phyloP scores from a whole-genome alignment of 2,888 invertebrate species.

The Heliconius sara region DNA sequence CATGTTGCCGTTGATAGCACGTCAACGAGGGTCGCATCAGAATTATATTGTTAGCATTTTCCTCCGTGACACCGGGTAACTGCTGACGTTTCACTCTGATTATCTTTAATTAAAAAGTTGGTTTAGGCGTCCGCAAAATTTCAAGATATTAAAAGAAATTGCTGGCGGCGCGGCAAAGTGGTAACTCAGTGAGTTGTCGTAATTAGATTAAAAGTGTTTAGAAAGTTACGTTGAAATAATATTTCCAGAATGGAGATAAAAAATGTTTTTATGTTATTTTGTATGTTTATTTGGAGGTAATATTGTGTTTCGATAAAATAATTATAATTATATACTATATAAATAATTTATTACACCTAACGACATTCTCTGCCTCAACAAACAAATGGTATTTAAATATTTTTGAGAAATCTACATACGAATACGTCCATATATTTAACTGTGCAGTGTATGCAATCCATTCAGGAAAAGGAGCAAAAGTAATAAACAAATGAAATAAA shows the following conservation, averaged over 20 bases:
- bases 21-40: conserved; percentile 65
- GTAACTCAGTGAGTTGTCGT: conserved; percentile 74
- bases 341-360: neutral
- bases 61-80: conserved; percentile 71
- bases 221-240: conserved; percentile 55
- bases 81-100: conserved; percentile 75
- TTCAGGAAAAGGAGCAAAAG: conserved; percentile 18
- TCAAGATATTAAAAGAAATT: conserved; percentile 78
- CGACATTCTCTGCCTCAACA: neutral
- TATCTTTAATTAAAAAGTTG: conserved; percentile 82
- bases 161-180: conserved; percentile 68
- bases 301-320: neutral
- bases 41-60: conserved; percentile 72
- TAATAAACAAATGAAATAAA: conserved; percentile 29
- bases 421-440: neutral
- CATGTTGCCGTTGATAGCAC: conserved; percentile 68
- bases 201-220: conserved; percentile 72
- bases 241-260: conserved; percentile 52
- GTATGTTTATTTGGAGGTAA: neutral
- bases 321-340: too few relatives aligned
- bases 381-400: neutral
- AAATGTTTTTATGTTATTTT: neutral
- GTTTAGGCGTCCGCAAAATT: conserved; percentile 71
- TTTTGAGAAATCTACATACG: neutral
- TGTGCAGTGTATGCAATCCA: neutral